Base-by-base conservation (phyloP, 23 tunicate species). In the Halocynthia roretzi region DNA sequence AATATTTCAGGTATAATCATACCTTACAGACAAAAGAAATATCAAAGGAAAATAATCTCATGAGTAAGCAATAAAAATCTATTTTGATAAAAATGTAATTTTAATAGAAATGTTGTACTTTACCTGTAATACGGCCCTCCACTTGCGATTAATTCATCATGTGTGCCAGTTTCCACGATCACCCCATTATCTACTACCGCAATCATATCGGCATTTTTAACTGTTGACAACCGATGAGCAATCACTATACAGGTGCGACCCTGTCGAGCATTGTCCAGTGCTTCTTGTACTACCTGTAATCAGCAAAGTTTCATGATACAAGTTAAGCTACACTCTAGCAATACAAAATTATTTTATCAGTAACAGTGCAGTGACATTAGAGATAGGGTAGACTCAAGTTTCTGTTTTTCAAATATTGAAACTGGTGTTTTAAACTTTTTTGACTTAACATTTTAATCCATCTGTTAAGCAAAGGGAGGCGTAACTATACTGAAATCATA, bases 161-260 rank as follows among this genome's bases (percentile, higher is more conserved):
- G 98, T 8, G 93, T 93, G 17, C 98, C 98, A 10, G 51, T 61
- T 75, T 93, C 98, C 67, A 75, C 88, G 51, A 93, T 89, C 11
- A 55, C 70, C 10, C 98, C 98, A 69, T 87, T 83, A 70, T 87
- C 93, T 55, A 93, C 76, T 11, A 93, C 98, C 64, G 92, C 98
- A 20, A 93, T 93, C 62, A 71, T 65, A 57, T 93, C 98, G 68
- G 98, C 98, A 70, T 80, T 87, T 56, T 64, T 93, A 63, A 93
- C 89, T 5, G 98, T 86, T 10, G 98, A 93, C 15, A 93, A 75
- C 68, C 98, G 83, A 70, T 93, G 98, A 20, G 98, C 98, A 56
- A 93, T 80, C 21, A 87, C 68, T 49, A 93, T 87, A 79, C 98
- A 83, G 4, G 94, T 93, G 66, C 98, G 80, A 15, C 98, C 98